Base-by-base conservation (phyloP, 2,113 vertebrate genomes). In the Sinocyclocheilus grahami region DNA sequence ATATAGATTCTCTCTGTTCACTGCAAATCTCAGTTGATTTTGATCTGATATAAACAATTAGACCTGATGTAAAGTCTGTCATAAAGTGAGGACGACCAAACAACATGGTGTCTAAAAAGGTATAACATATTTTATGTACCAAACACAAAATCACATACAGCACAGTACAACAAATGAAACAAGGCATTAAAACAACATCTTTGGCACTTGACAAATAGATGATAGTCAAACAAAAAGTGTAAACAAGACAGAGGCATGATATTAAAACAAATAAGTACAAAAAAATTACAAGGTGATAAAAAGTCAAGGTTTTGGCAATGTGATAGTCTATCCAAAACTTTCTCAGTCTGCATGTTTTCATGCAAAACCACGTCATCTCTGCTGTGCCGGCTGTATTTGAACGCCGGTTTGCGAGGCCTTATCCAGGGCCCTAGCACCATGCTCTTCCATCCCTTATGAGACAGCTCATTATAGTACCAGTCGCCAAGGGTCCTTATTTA, bases 281-380 rank as follows among this genome's bases (percentile, higher is more conserved):
- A 86, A 46, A 86, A 91, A 90, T 75, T 71, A 69, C 67, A 85
- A 86, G 58, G 12, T 33, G 22, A 85, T 85, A 85, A 93, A 92
- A 92, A 91, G 60, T 82, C 72, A 27, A 83, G 14, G 88, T 94
- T 90, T 95, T 94, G 92, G 91, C 92, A 92, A 94, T 87, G 80
- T 89, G 85, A 92, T 71, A 85, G 63, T 83, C 88, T 87, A 85
- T 86, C 65, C 51, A 81, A 86, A 87, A 88, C 86, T 84, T 78
- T 93, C 92, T 94, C 88, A 92, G 93, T 95, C 91, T 93, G 93
- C 94, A 92, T 91, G 86, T 33, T 84, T 91, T 92, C 78, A 90
- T 94, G 93, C 94, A 93, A 91, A 91, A 92, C 93, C 76, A 87
- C 88, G 89, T 94, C 92, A 0, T 89, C 62, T 24, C 58, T 82